Evolutionary conservation across 2,113 vertebrate species (phyloP).

Genomic region (Anthoscopus minutus): DNA sequence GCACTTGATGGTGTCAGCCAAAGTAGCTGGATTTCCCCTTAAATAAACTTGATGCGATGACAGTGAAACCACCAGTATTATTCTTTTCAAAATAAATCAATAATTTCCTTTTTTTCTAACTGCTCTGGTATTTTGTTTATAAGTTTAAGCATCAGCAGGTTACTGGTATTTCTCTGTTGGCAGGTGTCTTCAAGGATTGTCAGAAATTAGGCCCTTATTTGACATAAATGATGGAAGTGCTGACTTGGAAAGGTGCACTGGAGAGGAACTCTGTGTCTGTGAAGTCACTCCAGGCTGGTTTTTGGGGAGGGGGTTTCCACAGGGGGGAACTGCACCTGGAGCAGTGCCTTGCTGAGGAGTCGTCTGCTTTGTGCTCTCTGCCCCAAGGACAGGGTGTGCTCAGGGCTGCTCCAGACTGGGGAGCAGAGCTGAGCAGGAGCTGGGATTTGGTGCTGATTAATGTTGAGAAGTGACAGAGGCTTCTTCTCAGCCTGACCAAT

Average conservation of each 20-base stretch:
- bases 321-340: neutral
- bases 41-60: neutral
- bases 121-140: neutral
- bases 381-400: neutral
- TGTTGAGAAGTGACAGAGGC: neutral
- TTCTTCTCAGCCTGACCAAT: neutral
- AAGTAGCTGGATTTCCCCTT: neutral
- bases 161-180: neutral
- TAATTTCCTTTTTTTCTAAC: neutral
- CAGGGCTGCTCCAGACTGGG: neutral
- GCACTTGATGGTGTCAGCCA: neutral
- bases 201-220: neutral
- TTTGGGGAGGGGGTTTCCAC: neutral
- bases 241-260: neutral
- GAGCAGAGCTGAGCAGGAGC: neutral
- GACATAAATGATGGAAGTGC: neutral
- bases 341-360: neutral
- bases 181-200: neutral
- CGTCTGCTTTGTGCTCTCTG: neutral
- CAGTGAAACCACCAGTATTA: rapidly evolving
- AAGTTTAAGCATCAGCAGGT: neutral
- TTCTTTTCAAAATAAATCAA: neutral
- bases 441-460: neutral
- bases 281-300: neutral
- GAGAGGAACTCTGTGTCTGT: neutral